phyloP scores from a whole-genome alignment of 2,888 invertebrate genomes.

The Steinernema carpocapsae region DNA sequence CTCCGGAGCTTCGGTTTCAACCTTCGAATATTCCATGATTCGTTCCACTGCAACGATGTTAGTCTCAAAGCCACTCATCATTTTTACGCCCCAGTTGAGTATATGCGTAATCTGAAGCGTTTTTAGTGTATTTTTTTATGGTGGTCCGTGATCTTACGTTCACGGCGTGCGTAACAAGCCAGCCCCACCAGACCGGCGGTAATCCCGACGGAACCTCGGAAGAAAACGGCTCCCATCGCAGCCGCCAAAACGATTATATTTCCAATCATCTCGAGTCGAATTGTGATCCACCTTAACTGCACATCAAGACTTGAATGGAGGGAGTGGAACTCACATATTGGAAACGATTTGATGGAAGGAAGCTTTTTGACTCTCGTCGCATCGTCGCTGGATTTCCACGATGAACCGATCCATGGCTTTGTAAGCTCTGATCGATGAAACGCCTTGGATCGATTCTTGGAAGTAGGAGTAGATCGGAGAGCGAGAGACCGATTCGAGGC shows the following conservation, averaged over 20 bases:
- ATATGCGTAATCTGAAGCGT: slow-evolving; percentile 85
- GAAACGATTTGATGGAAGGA: not conserved
- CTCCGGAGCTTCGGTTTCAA: slow-evolving; percentile 69
- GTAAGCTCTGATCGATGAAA: slow-evolving; percentile 68
- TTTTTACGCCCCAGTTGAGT: slow-evolving; percentile 90
- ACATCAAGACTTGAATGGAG: not conserved
- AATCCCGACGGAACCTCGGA: slow-evolving; percentile 68
- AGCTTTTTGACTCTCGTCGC: not conserved
- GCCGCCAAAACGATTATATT: slow-evolving; percentile 87
- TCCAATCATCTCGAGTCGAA: slow-evolving; percentile 92
- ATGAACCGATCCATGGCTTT: slow-evolving; percentile 41
- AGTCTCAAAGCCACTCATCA: slow-evolving; percentile 94
- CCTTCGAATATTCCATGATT: slow-evolving; percentile 87
- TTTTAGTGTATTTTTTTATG: not conserved
- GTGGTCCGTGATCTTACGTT: slow-evolving; percentile 57
- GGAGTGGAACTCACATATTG: not conserved
- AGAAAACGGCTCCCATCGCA: slow-evolving; percentile 83
- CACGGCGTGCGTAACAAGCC: slow-evolving; percentile 72
- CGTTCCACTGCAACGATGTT: slow-evolving; percentile 96
- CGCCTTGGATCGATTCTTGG: slow-evolving; percentile 83
- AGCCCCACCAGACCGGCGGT: slow-evolving; percentile 73
- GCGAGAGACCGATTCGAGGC: slow-evolving; percentile 53
- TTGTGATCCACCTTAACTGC: slow-evolving; percentile 79
- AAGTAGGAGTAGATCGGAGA: slow-evolving; percentile 81
- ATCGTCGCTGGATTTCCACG: slow-evolving; percentile 40